These are phyloP conservation scores for Megaceryle maxima DNA, from an alignment of 2,113 vertebrate species.

Conservation along the genomic window DNA sequence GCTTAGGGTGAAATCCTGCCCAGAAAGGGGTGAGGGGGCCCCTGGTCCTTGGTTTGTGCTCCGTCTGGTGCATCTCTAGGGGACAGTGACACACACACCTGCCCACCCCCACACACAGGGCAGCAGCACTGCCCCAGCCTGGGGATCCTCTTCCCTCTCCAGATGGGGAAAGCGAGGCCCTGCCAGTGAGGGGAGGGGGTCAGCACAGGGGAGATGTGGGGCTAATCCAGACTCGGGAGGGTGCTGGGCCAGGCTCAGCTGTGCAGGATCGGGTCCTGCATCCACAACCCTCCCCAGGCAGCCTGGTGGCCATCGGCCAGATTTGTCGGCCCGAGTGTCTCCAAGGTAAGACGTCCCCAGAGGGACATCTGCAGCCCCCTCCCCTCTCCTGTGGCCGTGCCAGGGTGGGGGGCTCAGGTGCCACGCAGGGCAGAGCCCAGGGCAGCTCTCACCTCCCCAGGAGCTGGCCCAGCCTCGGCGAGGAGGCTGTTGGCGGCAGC, in stretches of 20 bases:
- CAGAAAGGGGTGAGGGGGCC: accelerated
- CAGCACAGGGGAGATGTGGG: background rate
- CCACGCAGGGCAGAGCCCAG: accelerated
- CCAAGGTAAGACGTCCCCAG: background rate
- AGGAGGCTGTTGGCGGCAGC: accelerated
- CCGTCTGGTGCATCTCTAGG: background rate
- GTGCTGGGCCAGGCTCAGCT: background rate
- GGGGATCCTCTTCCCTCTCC: background rate
- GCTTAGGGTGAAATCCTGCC: background rate
- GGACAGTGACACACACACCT: background rate
- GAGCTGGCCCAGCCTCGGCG: background rate
- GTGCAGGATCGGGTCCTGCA: background rate
- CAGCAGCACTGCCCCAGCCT: background rate
- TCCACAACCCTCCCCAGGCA: no score
- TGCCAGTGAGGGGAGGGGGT: accelerated
- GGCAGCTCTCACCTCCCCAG: accelerated
- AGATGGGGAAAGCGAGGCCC: background rate
- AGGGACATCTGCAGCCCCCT: background rate
- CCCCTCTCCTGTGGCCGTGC: background rate
- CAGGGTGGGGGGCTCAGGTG: accelerated
- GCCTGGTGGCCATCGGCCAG: background rate
- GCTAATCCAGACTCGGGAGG: background rate
- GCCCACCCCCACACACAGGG: no score
- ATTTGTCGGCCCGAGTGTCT: background rate
- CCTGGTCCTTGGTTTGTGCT: accelerated